Percentiles rank a stretch among this genome's conserved stretches.
phyloP scores from a whole-genome alignment of 1,140 invertebrate genomes.

The Neodiprion lecontei region DNA sequence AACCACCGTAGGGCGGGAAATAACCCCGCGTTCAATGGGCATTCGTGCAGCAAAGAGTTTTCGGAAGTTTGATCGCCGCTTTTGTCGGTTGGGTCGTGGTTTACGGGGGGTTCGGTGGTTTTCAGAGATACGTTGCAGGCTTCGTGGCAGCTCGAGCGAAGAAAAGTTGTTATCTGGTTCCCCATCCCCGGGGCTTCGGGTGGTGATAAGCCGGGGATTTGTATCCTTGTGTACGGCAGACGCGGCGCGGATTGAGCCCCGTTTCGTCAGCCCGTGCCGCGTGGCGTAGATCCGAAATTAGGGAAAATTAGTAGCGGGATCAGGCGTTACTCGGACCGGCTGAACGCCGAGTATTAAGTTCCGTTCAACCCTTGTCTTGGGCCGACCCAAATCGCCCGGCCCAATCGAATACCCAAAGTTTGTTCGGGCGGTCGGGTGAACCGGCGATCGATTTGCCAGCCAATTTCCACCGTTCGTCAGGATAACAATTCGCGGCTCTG shows the following conservation, averaged over 20 bases:
- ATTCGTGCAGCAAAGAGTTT: constrained; percentile 47
- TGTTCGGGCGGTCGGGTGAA: neutral
- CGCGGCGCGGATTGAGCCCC: constrained; percentile 46
- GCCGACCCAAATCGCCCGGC: neutral
- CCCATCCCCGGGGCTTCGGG: constrained; percentile 23
- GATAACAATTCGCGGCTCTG: no score
- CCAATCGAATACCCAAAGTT: constrained; percentile 3
- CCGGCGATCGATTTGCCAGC: constrained; percentile 1
- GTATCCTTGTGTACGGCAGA: constrained; percentile 41
- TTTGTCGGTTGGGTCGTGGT: constrained; percentile 17
- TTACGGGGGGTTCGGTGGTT: neutral
- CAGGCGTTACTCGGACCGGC: neutral
- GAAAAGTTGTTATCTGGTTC: constrained; percentile 54
- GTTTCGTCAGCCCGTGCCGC: neutral
- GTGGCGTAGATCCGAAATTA: constrained; percentile 17
- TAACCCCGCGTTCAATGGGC: neutral
- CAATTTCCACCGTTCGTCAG: neutral
- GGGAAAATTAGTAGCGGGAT: constrained; percentile 26
- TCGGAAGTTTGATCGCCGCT: constrained; percentile 56
- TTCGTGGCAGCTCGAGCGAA: constrained; percentile 15
- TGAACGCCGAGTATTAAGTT: constrained; percentile 19
- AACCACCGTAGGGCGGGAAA: neutral
- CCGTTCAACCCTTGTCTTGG: constrained; percentile 11
- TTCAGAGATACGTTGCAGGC: neutral
- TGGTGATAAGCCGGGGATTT: constrained; percentile 53